Conservation (phyloP, 2,113 vertebrate species). For the Menura novaehollandiae region DNA sequence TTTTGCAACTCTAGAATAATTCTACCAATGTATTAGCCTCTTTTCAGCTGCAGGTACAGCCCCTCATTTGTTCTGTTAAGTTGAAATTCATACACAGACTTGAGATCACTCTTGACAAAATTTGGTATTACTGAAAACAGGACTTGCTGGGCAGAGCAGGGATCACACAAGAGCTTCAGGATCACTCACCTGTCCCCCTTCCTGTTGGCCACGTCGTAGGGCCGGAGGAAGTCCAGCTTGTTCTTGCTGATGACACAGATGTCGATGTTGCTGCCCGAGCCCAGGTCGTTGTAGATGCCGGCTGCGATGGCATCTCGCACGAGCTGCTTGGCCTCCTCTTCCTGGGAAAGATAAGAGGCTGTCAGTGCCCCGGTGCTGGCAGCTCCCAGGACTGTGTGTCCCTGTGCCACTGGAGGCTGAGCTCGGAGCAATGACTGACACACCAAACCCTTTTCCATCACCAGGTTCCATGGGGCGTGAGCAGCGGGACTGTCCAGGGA, state of each 20-base stretch:
- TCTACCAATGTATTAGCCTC: no score
- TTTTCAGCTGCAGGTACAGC: neutral
- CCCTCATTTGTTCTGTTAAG: rapidly evolving
- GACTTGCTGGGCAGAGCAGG: neutral
- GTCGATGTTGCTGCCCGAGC: conserved; percentile 95
- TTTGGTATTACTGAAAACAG: rapidly evolving
- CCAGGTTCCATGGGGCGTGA: rapidly evolving
- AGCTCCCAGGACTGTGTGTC: neutral
- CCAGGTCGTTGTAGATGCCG: conserved; percentile 94
- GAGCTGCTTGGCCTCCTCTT: conserved; percentile 88
- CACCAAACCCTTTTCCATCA: rapidly evolving
- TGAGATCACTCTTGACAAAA: neutral
- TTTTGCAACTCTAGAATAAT: neutral
- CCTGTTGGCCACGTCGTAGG: conserved; percentile 87
- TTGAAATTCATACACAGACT: rapidly evolving
- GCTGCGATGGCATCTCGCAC: conserved; percentile 93
- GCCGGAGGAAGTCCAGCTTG: conserved; percentile 91
- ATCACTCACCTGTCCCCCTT: conserved; percentile 87
- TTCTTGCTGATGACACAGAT: conserved; percentile 92
- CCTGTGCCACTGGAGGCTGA: neutral
- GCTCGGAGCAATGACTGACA: neutral
- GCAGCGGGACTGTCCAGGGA: neutral
- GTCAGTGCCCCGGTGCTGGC: neutral
- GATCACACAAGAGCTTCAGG: rapidly evolving
- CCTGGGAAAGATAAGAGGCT: conserved; percentile 65